Conservation (phyloP, 1,140 invertebrate species). For the Pararge aegeria region DNA sequence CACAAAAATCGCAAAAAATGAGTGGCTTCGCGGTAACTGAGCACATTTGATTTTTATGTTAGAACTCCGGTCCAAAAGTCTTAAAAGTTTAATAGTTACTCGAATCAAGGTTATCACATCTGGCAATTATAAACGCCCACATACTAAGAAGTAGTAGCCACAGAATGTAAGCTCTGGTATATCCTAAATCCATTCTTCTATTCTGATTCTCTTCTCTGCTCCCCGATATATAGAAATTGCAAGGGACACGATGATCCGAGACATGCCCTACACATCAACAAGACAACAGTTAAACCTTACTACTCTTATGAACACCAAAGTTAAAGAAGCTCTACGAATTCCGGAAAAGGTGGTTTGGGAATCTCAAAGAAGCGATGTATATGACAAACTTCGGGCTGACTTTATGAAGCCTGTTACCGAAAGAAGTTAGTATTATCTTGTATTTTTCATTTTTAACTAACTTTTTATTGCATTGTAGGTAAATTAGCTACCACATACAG, state of each 20-base stretch:
- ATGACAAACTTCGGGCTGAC: slow-evolving; percentile 82
- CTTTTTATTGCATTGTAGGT: background rate
- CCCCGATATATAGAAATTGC: slow-evolving; percentile 47
- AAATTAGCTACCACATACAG: too few relatives aligned
- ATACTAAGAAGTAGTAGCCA: too few relatives aligned
- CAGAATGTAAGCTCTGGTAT: too few relatives aligned
- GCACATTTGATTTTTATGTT: too few relatives aligned
- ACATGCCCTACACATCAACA: slow-evolving; percentile 28
- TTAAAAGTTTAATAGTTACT: too few relatives aligned
- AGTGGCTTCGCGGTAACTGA: too few relatives aligned
- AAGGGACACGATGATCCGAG: slow-evolving; percentile 48
- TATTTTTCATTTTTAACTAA: background rate
- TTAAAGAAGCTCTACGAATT: slow-evolving; percentile 83
- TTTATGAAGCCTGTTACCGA: slow-evolving; percentile 90
- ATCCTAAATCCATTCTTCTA: too few relatives aligned
- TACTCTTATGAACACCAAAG: slow-evolving; percentile 86
- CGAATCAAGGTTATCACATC: too few relatives aligned
- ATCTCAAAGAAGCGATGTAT: slow-evolving; percentile 82
- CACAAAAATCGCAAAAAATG: too few relatives aligned
- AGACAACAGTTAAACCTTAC: slow-evolving; percentile 46
- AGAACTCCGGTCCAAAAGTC: too few relatives aligned
- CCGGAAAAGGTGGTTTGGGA: slow-evolving; percentile 84
- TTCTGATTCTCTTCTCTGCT: too few relatives aligned
- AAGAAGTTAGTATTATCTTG: slow-evolving; percentile 15
- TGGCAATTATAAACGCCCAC: too few relatives aligned